Percentiles rank a stretch among this genome's conserved stretches.
phyloP scores from a whole-genome alignment of 2,888 invertebrate species.

The Oxystoma pomonae region DNA sequence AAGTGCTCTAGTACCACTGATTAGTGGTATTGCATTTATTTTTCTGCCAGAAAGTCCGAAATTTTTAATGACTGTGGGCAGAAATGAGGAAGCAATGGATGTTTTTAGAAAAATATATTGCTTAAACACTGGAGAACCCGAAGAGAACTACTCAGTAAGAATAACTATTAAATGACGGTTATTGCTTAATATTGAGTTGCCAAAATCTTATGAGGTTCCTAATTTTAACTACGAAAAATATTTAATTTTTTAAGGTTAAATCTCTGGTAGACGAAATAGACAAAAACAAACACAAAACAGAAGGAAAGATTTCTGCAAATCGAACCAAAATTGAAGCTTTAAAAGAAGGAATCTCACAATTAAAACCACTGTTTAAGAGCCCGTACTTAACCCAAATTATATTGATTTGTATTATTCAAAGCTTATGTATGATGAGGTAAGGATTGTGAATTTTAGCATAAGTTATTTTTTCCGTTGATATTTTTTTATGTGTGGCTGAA shows the following conservation, averaged over 20 bases:
- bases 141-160: conserved; percentile 62
- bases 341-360: conserved; percentile 57
- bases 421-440: conserved; percentile 64
- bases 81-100: conserved; percentile 60
- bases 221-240: no score
- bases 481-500: no score
- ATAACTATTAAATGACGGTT: not conserved
- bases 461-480: no score
- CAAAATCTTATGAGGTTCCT: no score
- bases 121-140: conserved; percentile 60
- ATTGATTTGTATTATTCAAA: conserved; percentile 61
- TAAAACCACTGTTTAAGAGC: conserved; percentile 60
- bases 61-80: conserved; percentile 67
- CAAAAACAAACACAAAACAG: conserved; percentile 23
- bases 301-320: conserved; percentile 39
- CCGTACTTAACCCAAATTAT: conserved; percentile 59
- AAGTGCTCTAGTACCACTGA: conserved; percentile 60
- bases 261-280: conserved; percentile 41
- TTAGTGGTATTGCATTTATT: conserved; percentile 58
- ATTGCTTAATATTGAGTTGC: not conserved
- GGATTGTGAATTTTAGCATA: no score
- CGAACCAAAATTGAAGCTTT: conserved; percentile 48
- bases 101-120: conserved; percentile 62
- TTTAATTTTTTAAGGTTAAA: conserved; percentile 45
- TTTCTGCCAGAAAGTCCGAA: conserved; percentile 75